A percentile compares a stretch with the other conserved stretches of the same genome.
These are phyloP conservation scores for Ceratothoa steindachneri DNA, from an alignment of 2,888 invertebrate genomes.

Conservation along the genomic window DNA sequence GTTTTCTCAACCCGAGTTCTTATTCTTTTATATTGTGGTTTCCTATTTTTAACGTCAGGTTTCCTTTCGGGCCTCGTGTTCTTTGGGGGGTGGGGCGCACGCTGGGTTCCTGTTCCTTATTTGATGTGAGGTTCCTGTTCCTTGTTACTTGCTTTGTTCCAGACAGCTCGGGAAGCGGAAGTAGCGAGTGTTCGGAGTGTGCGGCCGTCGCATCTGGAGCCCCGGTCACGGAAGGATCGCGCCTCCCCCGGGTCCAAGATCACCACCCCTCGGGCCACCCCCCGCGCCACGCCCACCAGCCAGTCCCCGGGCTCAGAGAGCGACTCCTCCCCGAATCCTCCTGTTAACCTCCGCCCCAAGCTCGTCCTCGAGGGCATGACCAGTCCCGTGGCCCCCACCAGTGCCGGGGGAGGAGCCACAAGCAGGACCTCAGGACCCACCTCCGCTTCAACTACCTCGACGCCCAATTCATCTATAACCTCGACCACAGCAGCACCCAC, in stretches of 20 bases:
- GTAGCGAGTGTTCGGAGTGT: slow-evolving; percentile 50
- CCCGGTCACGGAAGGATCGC: slow-evolving; percentile 49
- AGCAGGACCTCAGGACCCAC: slow-evolving; percentile 37
- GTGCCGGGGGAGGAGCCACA: slow-evolving; percentile 23
- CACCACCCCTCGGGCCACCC: slow-evolving; percentile 49
- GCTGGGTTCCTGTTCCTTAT: background rate
- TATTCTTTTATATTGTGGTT: no score
- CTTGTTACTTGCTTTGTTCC: slow-evolving; percentile 55
- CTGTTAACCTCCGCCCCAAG: slow-evolving; percentile 48
- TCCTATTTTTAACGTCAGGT: no score
- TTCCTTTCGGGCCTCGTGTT: background rate
- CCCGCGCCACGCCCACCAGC: slow-evolving; percentile 50
- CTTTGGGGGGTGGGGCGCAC: background rate
- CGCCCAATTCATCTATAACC: slow-evolving; percentile 46
- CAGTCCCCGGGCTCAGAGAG: slow-evolving; percentile 52
- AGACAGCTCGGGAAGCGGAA: slow-evolving; percentile 60
- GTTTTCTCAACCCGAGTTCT: background rate
- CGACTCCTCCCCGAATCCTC: slow-evolving; percentile 52
- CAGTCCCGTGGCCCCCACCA: slow-evolving; percentile 18
- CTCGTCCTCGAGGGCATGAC: slow-evolving; percentile 20
- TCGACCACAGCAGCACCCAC: slow-evolving; percentile 43
- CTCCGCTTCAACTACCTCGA: slow-evolving; percentile 27
- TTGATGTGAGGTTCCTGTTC: background rate
- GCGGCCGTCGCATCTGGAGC: slow-evolving; percentile 43
- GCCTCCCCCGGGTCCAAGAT: slow-evolving; percentile 40